Evolutionary conservation across 2,888 invertebrate species (phyloP), one percentile per base, ranked within the genome.

Genomic region (Notodonta ziczac): DNA sequence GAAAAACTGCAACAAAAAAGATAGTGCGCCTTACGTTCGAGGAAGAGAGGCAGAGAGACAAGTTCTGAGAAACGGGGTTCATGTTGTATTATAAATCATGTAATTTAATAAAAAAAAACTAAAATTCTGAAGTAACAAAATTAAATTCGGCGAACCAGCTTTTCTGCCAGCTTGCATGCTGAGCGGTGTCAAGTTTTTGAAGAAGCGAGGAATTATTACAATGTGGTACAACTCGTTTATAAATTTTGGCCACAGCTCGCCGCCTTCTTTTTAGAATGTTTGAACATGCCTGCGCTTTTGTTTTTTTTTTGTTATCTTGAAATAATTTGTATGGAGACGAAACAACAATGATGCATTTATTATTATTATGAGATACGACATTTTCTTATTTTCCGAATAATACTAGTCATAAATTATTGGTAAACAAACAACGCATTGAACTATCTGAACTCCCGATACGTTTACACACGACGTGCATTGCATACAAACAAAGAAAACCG

Each of bases 111-210:
- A 66, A 70, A 67, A 72, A 62, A 46, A 12, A 13, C 42, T 53
- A 63, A 4, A 62, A 60, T 60, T 56, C 56, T 40, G 55, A 59
- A 61, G 50, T 52, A 70, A 48, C 65, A 58, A 67, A 73, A 74
- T 72, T 65, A 63, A 68, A 76, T 80, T 78, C 80, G 59, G 59
- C 63, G 80, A 78, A 80, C 66, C 39, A 5, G 32, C 35, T 66
- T 65, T 74, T 69, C 32, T 66, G 69, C 64, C 58, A 57, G 62
- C 57, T 64, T 62, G 68, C 70, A 71, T 57, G 65, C 67, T 63
- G 67, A 50, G 58, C 57, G 58, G 62, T 72, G 60, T 67, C 59
- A 63, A 60, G 61, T 73, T 24, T 24, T 61, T 32, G 51, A 39
- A 55, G 40, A 55, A 10, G 58, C 42, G 35, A 35, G 44, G 54